These are phyloP conservation scores for Acanthoscelides obtectus DNA, from an alignment of 2,888 invertebrate genomes.

Conservation along the genomic window DNA sequence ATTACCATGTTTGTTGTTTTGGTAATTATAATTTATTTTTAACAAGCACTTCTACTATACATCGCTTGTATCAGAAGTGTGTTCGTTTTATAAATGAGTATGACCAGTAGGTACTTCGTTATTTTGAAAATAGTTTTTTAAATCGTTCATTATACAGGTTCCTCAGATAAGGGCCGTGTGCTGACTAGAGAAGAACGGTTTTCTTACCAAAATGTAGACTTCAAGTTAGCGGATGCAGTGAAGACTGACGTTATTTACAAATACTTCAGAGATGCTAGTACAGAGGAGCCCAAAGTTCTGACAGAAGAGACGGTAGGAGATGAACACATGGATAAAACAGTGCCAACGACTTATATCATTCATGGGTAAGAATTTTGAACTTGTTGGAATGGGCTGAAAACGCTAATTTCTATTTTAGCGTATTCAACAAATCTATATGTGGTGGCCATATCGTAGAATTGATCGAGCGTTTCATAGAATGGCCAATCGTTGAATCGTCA, in stretches of 20 bases:
- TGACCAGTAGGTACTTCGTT: not conserved
- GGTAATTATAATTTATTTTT: too few species aligned
- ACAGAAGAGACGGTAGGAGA: constrained; percentile 22
- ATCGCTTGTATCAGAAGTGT: too few species aligned
- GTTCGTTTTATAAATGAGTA: not conserved
- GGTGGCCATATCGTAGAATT: too few species aligned
- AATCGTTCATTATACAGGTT: not conserved
- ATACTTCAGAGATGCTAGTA: constrained; percentile 23
- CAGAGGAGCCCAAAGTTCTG: constrained; percentile 18
- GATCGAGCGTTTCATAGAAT: too few species aligned
- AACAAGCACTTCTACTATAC: too few species aligned
- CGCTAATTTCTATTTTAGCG: too few species aligned
- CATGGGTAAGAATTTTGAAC: too few species aligned
- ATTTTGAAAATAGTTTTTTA: not conserved
- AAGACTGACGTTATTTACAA: constrained; percentile 27
- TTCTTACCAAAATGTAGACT: constrained; percentile 24
- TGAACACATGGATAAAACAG: constrained; percentile 16
- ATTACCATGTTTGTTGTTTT: too few species aligned
- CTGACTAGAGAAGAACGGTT: not conserved
- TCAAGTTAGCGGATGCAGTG: constrained; percentile 26
- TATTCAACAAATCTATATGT: too few species aligned
- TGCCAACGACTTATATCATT: constrained; percentile 46
- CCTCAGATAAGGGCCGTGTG: not conserved
- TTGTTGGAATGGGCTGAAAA: too few species aligned
- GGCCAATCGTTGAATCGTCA: too few species aligned